These are phyloP conservation scores for Dendroctonus ponderosae DNA, from an alignment of 1,140 invertebrate genomes.

Conservation along the genomic window DNA sequence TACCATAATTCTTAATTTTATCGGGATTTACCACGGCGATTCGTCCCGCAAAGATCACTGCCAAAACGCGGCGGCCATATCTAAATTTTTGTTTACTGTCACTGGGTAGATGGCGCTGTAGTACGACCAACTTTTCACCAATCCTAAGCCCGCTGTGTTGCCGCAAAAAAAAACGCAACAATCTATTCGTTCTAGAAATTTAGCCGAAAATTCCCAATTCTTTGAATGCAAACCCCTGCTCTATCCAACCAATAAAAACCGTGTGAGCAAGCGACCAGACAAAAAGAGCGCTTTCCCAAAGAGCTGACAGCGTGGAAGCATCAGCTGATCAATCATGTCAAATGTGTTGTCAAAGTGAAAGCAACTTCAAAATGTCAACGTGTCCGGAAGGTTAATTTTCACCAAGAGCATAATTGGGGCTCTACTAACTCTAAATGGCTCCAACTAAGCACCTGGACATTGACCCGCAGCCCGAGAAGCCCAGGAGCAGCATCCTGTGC, in stretches of 20 bases:
- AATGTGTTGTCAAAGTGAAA: too few relatives aligned
- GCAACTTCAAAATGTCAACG: conserved; percentile 26
- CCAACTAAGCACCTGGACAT: conserved; percentile 26
- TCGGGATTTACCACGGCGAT: conserved; percentile 32
- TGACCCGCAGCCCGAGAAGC: conserved; percentile 40
- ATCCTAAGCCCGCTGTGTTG: too few relatives aligned
- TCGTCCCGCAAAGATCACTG: conserved; percentile 44
- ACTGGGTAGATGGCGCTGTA: conserved; percentile 39
- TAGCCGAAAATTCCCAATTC: too few relatives aligned
- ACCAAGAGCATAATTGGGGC: neutral
- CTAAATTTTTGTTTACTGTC: conserved; percentile 36
- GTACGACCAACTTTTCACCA: conserved; percentile 22
- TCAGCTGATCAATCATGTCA: too few relatives aligned
- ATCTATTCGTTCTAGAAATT: too few relatives aligned
- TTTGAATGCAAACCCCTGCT: too few relatives aligned
- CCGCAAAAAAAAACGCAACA: too few relatives aligned
- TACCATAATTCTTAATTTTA: conserved; percentile 47
- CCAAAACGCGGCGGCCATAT: conserved; percentile 49
- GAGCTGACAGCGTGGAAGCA: too few relatives aligned
- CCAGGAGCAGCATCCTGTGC: conserved; percentile 66
- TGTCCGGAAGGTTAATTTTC: conserved; percentile 15
- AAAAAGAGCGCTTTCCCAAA: too few relatives aligned
- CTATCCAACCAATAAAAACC: too few relatives aligned
- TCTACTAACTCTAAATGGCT: conserved; percentile 18
- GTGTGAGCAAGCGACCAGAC: too few relatives aligned